Evolutionary conservation across 2,888 invertebrate genomes (phyloP).

Genomic region (Ormyrus rosae): DNA sequence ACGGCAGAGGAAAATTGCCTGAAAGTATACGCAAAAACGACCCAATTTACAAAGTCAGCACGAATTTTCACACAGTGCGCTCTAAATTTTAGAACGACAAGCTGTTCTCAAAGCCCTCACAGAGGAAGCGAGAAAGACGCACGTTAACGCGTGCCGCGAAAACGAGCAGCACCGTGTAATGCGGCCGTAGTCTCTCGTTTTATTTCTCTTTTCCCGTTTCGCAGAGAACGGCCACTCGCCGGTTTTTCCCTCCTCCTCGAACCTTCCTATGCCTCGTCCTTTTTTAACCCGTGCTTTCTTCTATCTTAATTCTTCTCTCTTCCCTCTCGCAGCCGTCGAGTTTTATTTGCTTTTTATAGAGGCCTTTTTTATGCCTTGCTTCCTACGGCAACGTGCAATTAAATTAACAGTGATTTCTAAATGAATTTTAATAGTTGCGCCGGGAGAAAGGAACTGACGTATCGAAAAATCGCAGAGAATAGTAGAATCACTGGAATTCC

Average conservation of each 20-base stretch:
- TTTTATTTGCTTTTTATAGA: not conserved
- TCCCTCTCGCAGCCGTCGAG: not conserved
- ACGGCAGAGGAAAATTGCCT: not conserved
- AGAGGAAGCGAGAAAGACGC: not conserved
- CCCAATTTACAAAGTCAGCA: not conserved
- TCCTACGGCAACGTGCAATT: not conserved
- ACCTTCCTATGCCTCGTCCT: not conserved
- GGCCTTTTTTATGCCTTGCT: not conserved
- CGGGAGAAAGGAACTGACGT: too few species aligned
- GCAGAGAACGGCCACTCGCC: not conserved
- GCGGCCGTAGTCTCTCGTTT: constrained; percentile 2
- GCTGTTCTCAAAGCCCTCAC: not conserved
- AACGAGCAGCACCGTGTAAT: not conserved
- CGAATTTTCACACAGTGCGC: constrained; percentile 1
- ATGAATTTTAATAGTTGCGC: constrained; percentile 10
- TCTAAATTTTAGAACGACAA: constrained; percentile 14
- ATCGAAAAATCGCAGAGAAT: too few species aligned
- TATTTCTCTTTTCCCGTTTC: constrained; percentile 1
- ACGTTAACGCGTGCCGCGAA: not conserved
- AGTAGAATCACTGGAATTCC: too few species aligned
- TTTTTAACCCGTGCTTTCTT: not conserved
- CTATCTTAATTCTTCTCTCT: not conserved
- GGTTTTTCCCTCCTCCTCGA: not conserved
- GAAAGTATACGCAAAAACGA: not conserved
- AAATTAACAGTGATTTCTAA: constrained; percentile 13